Percentiles rank a stretch among this genome's conserved stretches.
Evolutionary conservation across 2,888 invertebrate species (phyloP).

Genomic region (Mimachlamys varia): DNA sequence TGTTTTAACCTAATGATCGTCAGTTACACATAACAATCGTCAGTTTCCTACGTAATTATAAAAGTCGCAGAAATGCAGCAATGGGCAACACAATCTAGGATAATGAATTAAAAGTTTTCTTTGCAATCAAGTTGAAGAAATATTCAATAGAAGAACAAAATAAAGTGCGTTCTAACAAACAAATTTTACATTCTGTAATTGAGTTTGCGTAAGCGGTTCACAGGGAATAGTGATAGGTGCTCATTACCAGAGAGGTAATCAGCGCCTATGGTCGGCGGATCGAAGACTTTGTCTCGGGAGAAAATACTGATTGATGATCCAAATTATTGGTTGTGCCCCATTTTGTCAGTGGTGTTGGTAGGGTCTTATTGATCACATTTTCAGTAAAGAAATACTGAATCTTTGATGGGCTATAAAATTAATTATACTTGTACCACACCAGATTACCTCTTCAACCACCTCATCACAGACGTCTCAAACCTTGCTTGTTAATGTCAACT

Average conservation of each 20-base stretch:
- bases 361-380: neutral
- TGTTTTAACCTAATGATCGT: neutral
- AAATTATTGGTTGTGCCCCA: neutral
- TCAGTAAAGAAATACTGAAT: neutral
- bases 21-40: neutral
- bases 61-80: neutral
- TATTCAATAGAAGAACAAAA: neutral
- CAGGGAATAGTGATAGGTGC: neutral
- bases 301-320: slow-evolving; percentile 24
- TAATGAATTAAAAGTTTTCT: neutral
- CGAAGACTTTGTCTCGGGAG: neutral
- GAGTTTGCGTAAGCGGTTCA: slow-evolving; percentile 15
- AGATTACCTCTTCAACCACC: neutral
- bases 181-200: slow-evolving; percentile 10
- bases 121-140: slow-evolving; percentile 7
- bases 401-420: neutral
- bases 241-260: neutral
- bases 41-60: too few species aligned
- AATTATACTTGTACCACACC: neutral
- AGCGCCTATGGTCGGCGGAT: neutral
- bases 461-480: neutral
- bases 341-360: neutral
- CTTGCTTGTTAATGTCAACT: neutral
- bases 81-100: neutral
- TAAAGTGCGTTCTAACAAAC: neutral